Conservation (phyloP, 2,888 invertebrate species). For the Fabriciana adippe region DNA sequence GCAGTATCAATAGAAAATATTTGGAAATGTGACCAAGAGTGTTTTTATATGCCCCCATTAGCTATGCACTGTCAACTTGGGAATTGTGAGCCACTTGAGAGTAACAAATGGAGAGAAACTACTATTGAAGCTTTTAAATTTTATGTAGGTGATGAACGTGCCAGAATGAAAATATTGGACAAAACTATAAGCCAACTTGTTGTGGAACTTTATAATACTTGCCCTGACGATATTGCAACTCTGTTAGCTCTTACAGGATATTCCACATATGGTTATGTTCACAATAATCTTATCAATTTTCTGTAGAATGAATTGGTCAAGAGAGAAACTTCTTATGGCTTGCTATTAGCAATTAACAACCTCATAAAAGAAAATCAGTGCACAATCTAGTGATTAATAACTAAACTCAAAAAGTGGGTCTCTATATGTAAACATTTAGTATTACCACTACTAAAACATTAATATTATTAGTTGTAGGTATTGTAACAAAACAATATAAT, state of each 20-base stretch:
- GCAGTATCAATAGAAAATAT: slow-evolving; percentile 36
- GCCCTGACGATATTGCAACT: slow-evolving; percentile 49
- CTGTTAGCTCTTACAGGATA: slow-evolving; percentile 46
- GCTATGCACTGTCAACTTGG: slow-evolving; percentile 46
- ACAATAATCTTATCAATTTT: slow-evolving; percentile 19
- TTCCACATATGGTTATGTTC: slow-evolving; percentile 42
- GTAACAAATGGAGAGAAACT: slow-evolving; percentile 35
- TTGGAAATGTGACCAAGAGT: slow-evolving; percentile 25
- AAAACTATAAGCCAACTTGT: slow-evolving; percentile 39
- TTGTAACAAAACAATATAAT: too few species aligned
- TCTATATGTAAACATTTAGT: too few species aligned
- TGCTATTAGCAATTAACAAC: too few species aligned
- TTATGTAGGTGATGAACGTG: slow-evolving; percentile 46
- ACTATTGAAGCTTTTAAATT: slow-evolving; percentile 46
- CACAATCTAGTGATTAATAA: too few species aligned
- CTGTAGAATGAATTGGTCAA: too few species aligned
- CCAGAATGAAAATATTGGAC: slow-evolving; percentile 43
- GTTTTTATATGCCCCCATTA: slow-evolving; percentile 38
- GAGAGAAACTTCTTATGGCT: too few species aligned
- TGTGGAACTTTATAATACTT: slow-evolving; percentile 45
- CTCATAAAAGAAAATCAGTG: too few species aligned
- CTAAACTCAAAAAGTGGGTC: too few species aligned
- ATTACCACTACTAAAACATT: too few species aligned
- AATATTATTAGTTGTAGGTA: too few species aligned
- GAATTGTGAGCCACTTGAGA: slow-evolving; percentile 42